A percentile compares a stretch with the other conserved stretches of the same genome.
Conservation (phyloP, 1,140 invertebrate genomes). For the Bombus superbus region DNA sequence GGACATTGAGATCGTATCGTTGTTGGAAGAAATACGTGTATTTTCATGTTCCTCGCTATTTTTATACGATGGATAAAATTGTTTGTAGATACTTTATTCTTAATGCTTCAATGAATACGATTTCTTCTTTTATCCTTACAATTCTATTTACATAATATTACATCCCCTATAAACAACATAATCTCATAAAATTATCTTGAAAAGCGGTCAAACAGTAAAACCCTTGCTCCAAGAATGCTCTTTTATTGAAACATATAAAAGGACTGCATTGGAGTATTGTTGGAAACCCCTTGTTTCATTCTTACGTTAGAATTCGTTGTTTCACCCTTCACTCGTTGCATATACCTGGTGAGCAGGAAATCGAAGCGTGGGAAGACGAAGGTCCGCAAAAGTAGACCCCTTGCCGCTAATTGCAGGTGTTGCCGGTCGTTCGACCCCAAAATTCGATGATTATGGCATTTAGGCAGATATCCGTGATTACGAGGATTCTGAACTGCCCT, state of each 20-base stretch:
- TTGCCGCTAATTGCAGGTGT: conserved; percentile 69
- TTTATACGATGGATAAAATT: not conserved
- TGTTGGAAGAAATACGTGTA: not conserved
- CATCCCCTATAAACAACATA: no score
- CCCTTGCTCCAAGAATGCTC: no score
- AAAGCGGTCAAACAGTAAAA: no score
- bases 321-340: conserved; percentile 11
- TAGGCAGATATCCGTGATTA: conserved; percentile 71
- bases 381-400: conserved; percentile 49
- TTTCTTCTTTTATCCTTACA: no score
- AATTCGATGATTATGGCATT: conserved; percentile 69
- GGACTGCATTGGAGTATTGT: not conserved
- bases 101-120: not conserved
- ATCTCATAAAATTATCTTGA: no score
- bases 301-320: not conserved
- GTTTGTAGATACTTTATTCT: not conserved
- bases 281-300: conserved; percentile 33
- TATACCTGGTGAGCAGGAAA: conserved; percentile 47
- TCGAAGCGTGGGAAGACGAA: conserved; percentile 63
- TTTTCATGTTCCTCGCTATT: not conserved
- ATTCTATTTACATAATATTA: no score
- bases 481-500: conserved; percentile 43
- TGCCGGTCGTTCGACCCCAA: conserved; percentile 38
- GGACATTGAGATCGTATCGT: not conserved
- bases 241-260: not conserved